Percentiles rank a stretch among this genome's conserved stretches.
Conservation (phyloP, 2,888 invertebrate species). For the Drosophila picticornis region DNA sequence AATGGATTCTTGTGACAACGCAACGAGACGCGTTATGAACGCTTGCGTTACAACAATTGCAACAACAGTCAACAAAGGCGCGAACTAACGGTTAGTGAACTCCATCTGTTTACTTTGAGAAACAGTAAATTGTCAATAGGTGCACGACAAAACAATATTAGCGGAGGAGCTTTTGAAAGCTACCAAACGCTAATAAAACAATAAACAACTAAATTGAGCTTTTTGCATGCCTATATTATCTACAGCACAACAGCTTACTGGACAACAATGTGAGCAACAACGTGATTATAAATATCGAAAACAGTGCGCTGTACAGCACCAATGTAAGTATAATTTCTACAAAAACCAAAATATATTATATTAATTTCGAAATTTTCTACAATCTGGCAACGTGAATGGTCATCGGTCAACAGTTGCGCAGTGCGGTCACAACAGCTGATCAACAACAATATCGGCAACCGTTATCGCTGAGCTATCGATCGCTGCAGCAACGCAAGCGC, state of each 20-base stretch:
- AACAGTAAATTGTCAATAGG: constrained; percentile 33
- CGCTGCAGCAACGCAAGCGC: constrained; percentile 51
- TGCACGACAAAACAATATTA: background rate
- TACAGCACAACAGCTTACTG: constrained; percentile 62
- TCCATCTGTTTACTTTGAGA: background rate
- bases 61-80: constrained; percentile 46
- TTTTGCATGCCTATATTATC: background rate
- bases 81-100: constrained; percentile 60
- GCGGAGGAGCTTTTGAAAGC: constrained; percentile 20
- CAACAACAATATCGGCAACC: constrained; percentile 50
- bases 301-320: constrained; percentile 62
- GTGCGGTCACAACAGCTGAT: constrained; percentile 46
- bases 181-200: constrained; percentile 2
- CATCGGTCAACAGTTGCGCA: constrained; percentile 37
- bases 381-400: constrained; percentile 48
- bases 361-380: constrained; percentile 3
- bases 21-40: constrained; percentile 71
- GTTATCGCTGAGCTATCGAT: constrained; percentile 58
- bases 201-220: background rate
- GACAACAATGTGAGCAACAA: constrained; percentile 70
- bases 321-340: constrained; percentile 45
- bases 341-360: background rate
- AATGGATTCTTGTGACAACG: constrained; percentile 77
- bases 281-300: constrained; percentile 72
- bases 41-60: constrained; percentile 69